phyloP scores from a whole-genome alignment of 2,888 invertebrate genomes.

The Nineta flava region DNA sequence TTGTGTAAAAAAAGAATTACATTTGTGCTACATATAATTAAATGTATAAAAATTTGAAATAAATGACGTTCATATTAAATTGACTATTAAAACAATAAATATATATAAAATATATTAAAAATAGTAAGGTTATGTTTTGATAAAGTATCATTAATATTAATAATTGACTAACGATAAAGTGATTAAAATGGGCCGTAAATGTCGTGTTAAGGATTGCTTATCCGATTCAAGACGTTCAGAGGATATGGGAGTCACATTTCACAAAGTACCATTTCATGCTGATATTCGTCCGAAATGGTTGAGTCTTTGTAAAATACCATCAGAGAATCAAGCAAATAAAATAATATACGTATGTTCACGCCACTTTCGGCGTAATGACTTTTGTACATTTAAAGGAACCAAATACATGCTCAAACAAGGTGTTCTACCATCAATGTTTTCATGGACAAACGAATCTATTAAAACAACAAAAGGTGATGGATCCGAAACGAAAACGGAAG shows the following conservation, averaged over 20 bases:
- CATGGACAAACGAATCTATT: slow-evolving; percentile 30
- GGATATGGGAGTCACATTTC: slow-evolving; percentile 56
- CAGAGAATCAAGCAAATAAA: slow-evolving; percentile 32
- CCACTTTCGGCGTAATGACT: slow-evolving; percentile 58
- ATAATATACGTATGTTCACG: slow-evolving; percentile 55
- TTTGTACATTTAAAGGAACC: slow-evolving; percentile 49
- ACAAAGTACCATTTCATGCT: slow-evolving; percentile 53
- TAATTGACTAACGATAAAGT: slow-evolving; percentile 2
- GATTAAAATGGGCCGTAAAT: slow-evolving; percentile 42
- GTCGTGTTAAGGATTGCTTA: slow-evolving; percentile 44
- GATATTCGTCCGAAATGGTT: slow-evolving; percentile 46
- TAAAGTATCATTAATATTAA: too few species aligned
- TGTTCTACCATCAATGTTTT: slow-evolving; percentile 56
- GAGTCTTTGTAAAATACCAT: slow-evolving; percentile 38
- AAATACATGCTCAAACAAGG: slow-evolving; percentile 56
- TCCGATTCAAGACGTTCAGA: slow-evolving; percentile 42
- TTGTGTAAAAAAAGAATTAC: too few species aligned
- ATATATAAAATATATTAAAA: too few species aligned
- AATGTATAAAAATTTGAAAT: too few species aligned
- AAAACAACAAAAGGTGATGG: background rate
- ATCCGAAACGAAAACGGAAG: background rate
- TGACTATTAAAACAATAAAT: too few species aligned
- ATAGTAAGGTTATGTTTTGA: background rate
- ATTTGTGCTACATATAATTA: too few species aligned
- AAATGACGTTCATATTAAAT: too few species aligned